These are phyloP conservation scores for Tiliacea aurago DNA, from an alignment of 2,888 invertebrate species.

Conservation along the genomic window DNA sequence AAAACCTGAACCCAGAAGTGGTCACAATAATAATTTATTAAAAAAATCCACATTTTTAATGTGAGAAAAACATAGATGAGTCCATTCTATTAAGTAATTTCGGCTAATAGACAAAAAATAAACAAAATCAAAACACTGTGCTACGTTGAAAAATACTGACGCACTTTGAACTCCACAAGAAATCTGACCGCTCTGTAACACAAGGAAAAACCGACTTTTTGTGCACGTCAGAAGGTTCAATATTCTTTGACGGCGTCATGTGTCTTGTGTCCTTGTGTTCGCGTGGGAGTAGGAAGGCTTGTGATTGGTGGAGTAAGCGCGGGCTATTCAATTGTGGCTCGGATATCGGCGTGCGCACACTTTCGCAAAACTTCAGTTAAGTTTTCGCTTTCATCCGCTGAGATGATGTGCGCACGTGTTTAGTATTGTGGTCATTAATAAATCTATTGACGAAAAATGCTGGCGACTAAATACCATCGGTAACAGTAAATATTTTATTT, in stretches of 20 bases:
- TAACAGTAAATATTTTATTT: slow-evolving; percentile 41
- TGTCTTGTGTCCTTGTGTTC: slow-evolving; percentile 81
- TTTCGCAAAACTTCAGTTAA: slow-evolving; percentile 83
- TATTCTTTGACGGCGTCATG: slow-evolving; percentile 69
- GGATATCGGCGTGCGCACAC: slow-evolving; percentile 83
- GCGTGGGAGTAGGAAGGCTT: slow-evolving; percentile 76
- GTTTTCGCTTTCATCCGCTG: slow-evolving; percentile 85
- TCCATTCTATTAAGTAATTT: slow-evolving; percentile 9
- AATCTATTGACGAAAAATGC: slow-evolving; percentile 57
- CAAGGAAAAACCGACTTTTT: slow-evolving; percentile 49
- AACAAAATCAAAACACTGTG: slow-evolving; percentile 16
- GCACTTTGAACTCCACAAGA: slow-evolving; percentile 68
- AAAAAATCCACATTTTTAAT: not conserved
- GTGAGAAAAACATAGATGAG: not conserved
- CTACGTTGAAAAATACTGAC: slow-evolving; percentile 64
- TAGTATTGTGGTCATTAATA: slow-evolving; percentile 62
- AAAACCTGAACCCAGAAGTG: not conserved
- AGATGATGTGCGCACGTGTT: slow-evolving; percentile 80
- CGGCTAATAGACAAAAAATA: slow-evolving; percentile 22
- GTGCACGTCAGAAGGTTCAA: slow-evolving; percentile 63
- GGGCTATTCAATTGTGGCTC: slow-evolving; percentile 86
- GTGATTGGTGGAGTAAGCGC: slow-evolving; percentile 81
- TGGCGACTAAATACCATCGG: slow-evolving; percentile 58
- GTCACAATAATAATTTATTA: not conserved
- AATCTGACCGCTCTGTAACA: slow-evolving; percentile 45